Conservation (phyloP, 53 echinoderm and acorn worm species). For the Hippasteria phrygiana region DNA sequence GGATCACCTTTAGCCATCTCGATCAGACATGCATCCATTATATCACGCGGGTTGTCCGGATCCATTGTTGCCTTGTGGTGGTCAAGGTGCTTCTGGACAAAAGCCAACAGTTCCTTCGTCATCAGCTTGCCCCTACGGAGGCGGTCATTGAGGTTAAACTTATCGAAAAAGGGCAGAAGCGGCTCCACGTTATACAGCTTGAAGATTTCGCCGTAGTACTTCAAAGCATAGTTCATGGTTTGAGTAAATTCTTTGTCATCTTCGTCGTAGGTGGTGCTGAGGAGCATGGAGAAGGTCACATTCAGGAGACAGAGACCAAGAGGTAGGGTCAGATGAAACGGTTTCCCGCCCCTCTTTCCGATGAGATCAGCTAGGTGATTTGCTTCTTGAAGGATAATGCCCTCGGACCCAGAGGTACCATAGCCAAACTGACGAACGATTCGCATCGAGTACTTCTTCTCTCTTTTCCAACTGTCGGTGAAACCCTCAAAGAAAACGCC, state of each 20-base stretch:
- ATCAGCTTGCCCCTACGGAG: constrained; percentile 9
- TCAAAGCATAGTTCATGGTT: not conserved
- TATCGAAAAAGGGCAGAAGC: constrained; percentile 22
- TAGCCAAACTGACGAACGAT: constrained; percentile 39
- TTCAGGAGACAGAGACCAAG: constrained; percentile 18
- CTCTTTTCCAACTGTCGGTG: constrained; percentile 37
- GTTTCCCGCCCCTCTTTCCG: constrained; percentile 10
- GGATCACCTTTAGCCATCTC: too few relatives aligned
- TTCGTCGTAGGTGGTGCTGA: too few relatives aligned
- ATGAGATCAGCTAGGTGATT: constrained; percentile 13
- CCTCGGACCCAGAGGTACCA: not conserved
- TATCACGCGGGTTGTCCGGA: constrained; percentile 24
- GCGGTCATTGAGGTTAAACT: constrained; percentile 8
- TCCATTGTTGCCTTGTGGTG: constrained; percentile 27
- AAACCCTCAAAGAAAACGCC: constrained; percentile 31
- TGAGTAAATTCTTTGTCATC: not conserved
- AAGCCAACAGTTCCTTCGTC: not conserved
- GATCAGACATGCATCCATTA: constrained; percentile 32
- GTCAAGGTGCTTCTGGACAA: constrained; percentile 27
- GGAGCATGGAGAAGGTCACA: constrained; percentile 24
- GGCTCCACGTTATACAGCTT: constrained; percentile 29
- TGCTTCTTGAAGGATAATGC: not conserved
- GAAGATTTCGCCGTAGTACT: constrained; percentile 15
- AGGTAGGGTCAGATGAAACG: not conserved
- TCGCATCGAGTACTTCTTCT: constrained; percentile 44